Conservation (phyloP, 2,113 vertebrate genomes). For the Psilopogon haemacephalus region DNA sequence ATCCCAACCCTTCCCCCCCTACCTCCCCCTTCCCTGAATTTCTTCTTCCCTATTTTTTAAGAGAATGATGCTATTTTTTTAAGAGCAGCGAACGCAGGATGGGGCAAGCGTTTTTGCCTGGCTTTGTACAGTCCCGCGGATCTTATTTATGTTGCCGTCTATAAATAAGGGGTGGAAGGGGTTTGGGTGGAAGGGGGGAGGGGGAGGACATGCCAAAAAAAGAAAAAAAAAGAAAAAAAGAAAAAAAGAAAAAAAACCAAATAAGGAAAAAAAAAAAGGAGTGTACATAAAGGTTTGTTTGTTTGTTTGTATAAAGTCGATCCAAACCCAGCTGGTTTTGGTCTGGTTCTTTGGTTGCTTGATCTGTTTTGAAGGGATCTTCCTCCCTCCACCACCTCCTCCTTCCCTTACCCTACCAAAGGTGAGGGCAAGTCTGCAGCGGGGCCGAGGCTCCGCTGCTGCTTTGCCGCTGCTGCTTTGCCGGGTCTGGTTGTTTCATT, state of each 20-base stretch:
- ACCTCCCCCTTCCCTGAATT: neutral
- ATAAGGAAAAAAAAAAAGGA: no score
- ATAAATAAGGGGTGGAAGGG: conserved; percentile 49
- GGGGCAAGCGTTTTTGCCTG: conserved; percentile 48
- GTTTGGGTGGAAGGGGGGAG: neutral
- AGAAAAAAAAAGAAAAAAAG: neutral
- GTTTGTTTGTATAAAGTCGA: conserved; percentile 61
- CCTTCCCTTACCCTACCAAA: no score
- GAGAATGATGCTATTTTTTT: conserved; percentile 62
- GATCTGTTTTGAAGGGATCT: no score
- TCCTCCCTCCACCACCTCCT: no score
- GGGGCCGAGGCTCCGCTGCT: no score
- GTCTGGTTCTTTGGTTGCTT: neutral
- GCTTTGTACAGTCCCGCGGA: conserved; percentile 64
- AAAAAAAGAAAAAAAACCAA: no score
- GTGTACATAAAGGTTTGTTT: conserved; percentile 67
- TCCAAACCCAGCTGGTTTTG: conserved; percentile 36
- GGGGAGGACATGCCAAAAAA: no score
- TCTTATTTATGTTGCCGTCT: conserved; percentile 72
- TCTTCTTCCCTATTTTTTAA: conserved; percentile 58
- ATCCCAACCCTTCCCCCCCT: neutral
- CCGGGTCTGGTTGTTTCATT: no score
- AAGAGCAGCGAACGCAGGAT: conserved; percentile 33
- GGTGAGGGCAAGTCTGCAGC: no score
- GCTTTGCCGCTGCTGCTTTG: no score